Evolutionary conservation across 2,113 vertebrate genomes (phyloP), one percentile per base, ranked within the genome.

Genomic region (Ophthalmolycus amberensis): DNA sequence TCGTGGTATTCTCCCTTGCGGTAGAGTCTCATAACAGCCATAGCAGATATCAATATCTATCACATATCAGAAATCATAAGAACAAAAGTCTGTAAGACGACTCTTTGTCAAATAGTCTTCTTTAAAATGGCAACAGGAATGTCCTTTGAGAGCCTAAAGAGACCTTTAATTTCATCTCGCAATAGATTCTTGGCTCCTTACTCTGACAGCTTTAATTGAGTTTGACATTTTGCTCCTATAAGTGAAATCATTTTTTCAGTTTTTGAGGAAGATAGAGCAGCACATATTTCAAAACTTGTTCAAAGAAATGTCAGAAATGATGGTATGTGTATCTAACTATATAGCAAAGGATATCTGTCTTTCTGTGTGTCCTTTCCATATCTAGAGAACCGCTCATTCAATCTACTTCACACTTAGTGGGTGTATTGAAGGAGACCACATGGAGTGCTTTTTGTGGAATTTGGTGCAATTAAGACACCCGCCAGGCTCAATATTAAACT

Each of bases 41-140:
- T 18, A 44, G 32, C 52, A 69, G 42, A 48, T 72, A 48, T 89
- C 66, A n/a, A 68, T 86, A 87, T 56, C 29, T 64, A 54, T 79
- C 38, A 44, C 71, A 77, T 20, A 75, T 89, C 73, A 72, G 62
- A 77, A 79, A 69, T 65, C 40, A 58, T 1, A 44, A 38, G 50
- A 44, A 34, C 29, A 34, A 27, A 38, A 14, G 65, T 14, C 27
- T 10, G 44, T 18, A 7, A 70, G 56, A 71, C 6, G 1, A 62
- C 29, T 37, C 22, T 38, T 22, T 10, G 40, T 46, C 32, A 52
- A 54, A 75, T 34, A 9, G n/a, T 38, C n/a, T 29, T 79, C 56
- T 73, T 46, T 54, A 29, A 50, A 66, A 72, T 60, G 40, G 44
- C 52, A 82, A 16, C 9, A 4, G 2, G 15, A 38, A 50, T 46